These are phyloP conservation scores for Eueides isabella DNA, from an alignment of 1,140 invertebrate genomes.

Conservation along the genomic window DNA sequence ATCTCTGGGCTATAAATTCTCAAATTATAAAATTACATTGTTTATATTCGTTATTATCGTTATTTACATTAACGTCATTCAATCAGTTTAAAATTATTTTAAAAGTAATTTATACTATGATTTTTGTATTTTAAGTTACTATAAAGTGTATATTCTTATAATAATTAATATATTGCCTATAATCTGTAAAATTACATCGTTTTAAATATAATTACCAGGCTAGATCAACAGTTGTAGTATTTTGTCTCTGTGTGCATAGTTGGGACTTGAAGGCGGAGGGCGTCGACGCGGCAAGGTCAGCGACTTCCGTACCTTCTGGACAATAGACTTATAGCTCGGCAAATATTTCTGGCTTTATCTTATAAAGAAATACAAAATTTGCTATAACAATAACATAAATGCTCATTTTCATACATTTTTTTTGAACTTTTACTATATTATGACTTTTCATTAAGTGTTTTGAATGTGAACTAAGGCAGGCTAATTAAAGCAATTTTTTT, in stretches of 20 bases:
- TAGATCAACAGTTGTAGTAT: background rate
- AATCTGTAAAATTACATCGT: background rate
- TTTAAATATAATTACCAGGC: background rate
- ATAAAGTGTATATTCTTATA: background rate
- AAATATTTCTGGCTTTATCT: constrained; percentile 1
- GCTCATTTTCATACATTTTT: background rate
- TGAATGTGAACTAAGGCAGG: no score
- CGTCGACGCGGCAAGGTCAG: constrained; percentile 67
- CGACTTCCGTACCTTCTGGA: constrained; percentile 56
- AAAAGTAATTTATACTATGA: background rate
- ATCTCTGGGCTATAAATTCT: no score
- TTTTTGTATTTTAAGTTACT: background rate
- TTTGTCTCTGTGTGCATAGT: constrained; percentile 8
- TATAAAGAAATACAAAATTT: background rate
- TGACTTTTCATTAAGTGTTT: no score
- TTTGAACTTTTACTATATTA: no score
- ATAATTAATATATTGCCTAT: background rate
- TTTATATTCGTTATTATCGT: no score
- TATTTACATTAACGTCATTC: no score
- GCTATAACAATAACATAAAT: background rate
- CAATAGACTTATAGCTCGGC: constrained; percentile 13
- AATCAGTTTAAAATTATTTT: no score
- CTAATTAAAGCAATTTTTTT: background rate
- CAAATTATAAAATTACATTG: no score
- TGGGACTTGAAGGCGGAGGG: constrained; percentile 45